These are phyloP conservation scores for Oscheius sp. DNA, from an alignment of 2,888 invertebrate species.

Conservation along the genomic window DNA sequence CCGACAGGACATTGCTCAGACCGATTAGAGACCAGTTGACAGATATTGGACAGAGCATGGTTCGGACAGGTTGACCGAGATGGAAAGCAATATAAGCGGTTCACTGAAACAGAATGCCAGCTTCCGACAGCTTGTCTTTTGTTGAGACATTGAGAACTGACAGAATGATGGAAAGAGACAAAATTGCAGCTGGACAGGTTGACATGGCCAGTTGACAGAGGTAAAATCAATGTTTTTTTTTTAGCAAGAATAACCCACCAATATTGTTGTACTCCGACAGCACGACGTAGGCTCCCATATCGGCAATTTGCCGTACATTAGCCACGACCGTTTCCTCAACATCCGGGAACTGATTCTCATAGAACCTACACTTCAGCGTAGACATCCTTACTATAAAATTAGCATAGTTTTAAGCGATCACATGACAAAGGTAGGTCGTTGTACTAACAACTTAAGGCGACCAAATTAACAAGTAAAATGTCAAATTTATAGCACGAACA, in stretches of 20 bases:
- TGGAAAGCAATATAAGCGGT: no score
- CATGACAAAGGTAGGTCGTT: conserved; percentile 1
- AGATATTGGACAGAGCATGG: no score
- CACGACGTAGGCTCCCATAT: conserved; percentile 99
- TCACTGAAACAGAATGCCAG: no score
- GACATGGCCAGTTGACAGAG: no score
- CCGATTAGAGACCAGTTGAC: no score
- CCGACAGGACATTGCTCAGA: no score
- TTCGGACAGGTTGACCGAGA: no score
- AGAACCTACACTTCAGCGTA: conserved; percentile 87
- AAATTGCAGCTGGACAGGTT: no score
- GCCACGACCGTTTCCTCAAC: conserved; percentile 94
- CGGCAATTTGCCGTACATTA: conserved; percentile 94
- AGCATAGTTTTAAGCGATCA: background rate
- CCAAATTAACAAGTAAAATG: background rate
- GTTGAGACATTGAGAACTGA: no score
- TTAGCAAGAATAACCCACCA: conserved; percentile 76
- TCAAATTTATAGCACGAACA: conserved; percentile 7
- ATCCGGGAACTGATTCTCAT: conserved; percentile 95
- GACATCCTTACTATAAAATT: conserved; percentile 29
- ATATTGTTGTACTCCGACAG: conserved; percentile 97
- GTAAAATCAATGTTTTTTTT: no score
- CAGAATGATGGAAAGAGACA: no score
- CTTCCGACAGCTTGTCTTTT: no score
- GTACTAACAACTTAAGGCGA: background rate